These are phyloP conservation scores for Troglohyphantes excavatus DNA, from an alignment of 2,888 invertebrate species.

Conservation along the genomic window DNA sequence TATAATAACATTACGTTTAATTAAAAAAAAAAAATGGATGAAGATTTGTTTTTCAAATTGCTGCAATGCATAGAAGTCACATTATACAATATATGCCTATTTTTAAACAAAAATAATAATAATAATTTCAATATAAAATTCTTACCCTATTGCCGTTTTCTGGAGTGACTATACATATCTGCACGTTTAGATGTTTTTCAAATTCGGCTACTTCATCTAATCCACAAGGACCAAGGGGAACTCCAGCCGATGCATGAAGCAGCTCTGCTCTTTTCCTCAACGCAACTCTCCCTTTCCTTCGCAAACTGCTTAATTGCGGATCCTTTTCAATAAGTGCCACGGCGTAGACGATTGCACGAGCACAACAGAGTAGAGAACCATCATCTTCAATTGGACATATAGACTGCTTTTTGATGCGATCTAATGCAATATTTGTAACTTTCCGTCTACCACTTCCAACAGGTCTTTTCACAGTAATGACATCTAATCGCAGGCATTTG, in stretches of 20 bases:
- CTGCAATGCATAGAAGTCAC: too few species aligned
- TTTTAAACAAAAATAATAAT: too few species aligned
- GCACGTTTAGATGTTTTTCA: not conserved
- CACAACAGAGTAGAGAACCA: slow-evolving; percentile 1
- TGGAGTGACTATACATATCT: slow-evolving; percentile 20
- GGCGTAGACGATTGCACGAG: slow-evolving; percentile 6
- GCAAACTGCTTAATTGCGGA: not conserved
- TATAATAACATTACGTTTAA: too few species aligned
- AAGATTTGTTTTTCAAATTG: too few species aligned
- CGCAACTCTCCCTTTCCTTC: not conserved
- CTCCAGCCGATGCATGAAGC: not conserved
- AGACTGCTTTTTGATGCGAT: slow-evolving; percentile 13
- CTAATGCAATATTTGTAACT: not conserved
- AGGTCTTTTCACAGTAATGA: not conserved
- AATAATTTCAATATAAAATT: too few species aligned
- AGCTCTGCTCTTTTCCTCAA: not conserved
- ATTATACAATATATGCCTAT: too few species aligned
- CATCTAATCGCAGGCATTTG: not conserved
- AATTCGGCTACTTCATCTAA: slow-evolving; percentile 16
- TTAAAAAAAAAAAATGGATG: too few species aligned
- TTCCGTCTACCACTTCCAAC: not conserved
- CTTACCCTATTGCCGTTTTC: slow-evolving; percentile 21
- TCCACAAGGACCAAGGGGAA: slow-evolving; percentile 1
- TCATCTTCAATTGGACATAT: not conserved
- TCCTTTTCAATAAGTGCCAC: not conserved